Base-by-base conservation (phyloP, 2,888 invertebrate species). In the Heliconius erato region DNA sequence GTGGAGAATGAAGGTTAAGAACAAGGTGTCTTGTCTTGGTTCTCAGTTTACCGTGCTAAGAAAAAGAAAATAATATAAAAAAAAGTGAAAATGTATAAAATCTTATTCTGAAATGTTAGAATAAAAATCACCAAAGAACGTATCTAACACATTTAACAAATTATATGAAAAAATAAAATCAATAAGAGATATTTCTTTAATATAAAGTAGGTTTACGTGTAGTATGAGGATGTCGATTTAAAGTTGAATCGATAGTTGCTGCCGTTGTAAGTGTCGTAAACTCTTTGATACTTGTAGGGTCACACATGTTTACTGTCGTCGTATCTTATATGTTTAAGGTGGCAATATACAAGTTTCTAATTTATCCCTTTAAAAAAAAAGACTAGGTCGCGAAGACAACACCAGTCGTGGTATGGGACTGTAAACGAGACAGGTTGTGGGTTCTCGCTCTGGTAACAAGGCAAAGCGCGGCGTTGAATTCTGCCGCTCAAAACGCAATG, bases 181-280 rank as follows among this genome's bases (percentile, higher is more conserved):
- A 28, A 67, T 67, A 67, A n/a, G 14, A 65, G 5, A 26, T 65
- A 65, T 28, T 14, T 67, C 28, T 67, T 28, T 32, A 28, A 91
- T 91, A 82, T 76, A 83, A 91, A 91, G 82, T 84, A 81, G 87
- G 85, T 84, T 85, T 86, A 86, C 74, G 79, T 76, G 59, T 83
- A 85, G 82, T 84, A 88, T 85, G 88, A 88, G 88, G 87, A 85
- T 86, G 88, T 87, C 89, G 87, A 90, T 89, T 85, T 84, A 84
- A 84, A 86, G 84, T 83, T 83, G 54, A 59, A 26, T 69, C 63
- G 32, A 76, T 78, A 77, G 65, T 6, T 23, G 44, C 40, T 77
- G 44, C 59, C n/a, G 40, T 65, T 28, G 44, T 44, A 32, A n/a
- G 32, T 19, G 63, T 28, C 32, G 23, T 78, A 35, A 44, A 78